A percentile compares a stretch with the other conserved stretches of the same genome.
Conservation (phyloP, 2,113 vertebrate species). For the Antechinus flavipes region DNA sequence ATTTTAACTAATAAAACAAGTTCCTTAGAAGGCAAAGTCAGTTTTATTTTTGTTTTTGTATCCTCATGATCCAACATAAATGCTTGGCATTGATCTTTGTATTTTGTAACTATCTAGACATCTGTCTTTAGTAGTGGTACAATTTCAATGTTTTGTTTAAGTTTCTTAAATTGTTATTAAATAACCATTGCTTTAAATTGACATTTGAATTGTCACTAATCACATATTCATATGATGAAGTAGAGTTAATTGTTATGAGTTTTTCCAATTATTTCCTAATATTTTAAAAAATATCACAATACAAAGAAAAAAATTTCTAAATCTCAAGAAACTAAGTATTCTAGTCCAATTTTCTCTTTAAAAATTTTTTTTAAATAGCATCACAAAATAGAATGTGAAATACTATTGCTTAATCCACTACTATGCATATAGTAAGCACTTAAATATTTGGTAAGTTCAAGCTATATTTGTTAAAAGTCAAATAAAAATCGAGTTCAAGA, state of each 20-base stretch:
- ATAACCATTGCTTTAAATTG: neutral
- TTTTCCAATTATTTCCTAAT: neutral
- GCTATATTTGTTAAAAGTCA: neutral
- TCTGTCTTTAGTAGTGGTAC: neutral
- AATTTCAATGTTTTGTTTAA: neutral
- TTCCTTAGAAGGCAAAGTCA: neutral
- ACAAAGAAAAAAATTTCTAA: neutral
- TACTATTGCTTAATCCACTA: neutral
- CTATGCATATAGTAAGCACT: neutral
- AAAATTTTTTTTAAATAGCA: neutral
- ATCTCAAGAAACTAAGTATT: constrained; percentile 9
- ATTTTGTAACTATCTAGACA: neutral
- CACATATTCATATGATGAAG: constrained; percentile 18
- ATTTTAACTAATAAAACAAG: neutral
- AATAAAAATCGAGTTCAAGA: neutral
- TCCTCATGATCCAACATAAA: neutral
- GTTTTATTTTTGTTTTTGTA: neutral
- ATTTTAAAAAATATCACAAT: neutral
- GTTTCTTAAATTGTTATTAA: neutral
- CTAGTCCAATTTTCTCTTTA: neutral
- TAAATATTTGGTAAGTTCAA: neutral
- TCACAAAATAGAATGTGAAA: neutral
- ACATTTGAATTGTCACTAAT: constrained; percentile 1
- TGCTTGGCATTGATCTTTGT: neutral
- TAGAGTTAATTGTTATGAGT: neutral